Evolutionary conservation across 2,113 vertebrate species (phyloP), one percentile per base, ranked within the genome.

Genomic region (Isurus oxyrinchus): DNA sequence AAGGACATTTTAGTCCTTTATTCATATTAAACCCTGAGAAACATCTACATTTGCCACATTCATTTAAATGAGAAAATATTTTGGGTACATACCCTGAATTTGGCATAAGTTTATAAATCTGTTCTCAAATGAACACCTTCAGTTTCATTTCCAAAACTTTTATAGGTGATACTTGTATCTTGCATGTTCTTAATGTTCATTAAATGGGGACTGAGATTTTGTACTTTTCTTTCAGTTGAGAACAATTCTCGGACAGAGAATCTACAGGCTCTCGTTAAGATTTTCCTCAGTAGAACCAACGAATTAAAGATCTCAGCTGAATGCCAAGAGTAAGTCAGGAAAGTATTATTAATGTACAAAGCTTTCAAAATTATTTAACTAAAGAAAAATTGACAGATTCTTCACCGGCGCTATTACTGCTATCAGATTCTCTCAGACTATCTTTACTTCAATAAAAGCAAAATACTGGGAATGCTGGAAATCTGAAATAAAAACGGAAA

Each of bases 211-310:
- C 72, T 96, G 61, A 84, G 23, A 87, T 90, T 69, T 44, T 90
- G 69, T 79, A 40, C 27, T 84, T 96, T 67, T 96, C 96, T 40
- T 96, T 55, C 97, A 99, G 99, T 99, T 98, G 98, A 99, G 98
- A 99, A 99, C 98, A 99, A 99, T 98, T 99, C 98, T 96, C 98
- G 98, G 96, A 99, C 99, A 0, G 99, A 99, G 97, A 99, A 99
- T 97, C 98, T 99, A 93, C 98, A 98, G 1, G 98, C 99, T 0
- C 97, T 99, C 96, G 98, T 99, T 96, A 98, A 98, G 97, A 98
- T 99, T 97, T 99, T 99, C 97, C 98, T 99, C 97, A 98, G 98
- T 96, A 98, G 99, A 98, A 99, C 99, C 97, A 99, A 99, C 98
- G 99, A 99, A 97, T 97, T 99, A 97, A 99, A 99, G 97, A 98